These are phyloP conservation scores for Notodonta dromedarius DNA, from an alignment of 2,888 invertebrate species.

Conservation along the genomic window DNA sequence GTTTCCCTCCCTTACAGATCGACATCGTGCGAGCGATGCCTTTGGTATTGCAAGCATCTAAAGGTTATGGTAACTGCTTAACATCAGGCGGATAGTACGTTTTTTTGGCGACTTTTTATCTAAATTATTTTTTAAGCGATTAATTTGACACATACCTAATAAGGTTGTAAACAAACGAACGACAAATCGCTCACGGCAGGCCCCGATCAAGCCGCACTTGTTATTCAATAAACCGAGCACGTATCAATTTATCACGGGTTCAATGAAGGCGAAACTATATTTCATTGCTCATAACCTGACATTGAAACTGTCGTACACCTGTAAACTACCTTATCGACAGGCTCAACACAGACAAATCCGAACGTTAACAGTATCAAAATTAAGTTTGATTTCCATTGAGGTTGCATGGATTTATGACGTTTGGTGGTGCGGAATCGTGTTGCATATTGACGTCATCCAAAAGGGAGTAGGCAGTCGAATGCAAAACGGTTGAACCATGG, in stretches of 20 bases:
- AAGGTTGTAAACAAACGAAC: conserved; percentile 26
- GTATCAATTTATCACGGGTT: conserved; percentile 82
- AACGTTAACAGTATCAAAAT: neutral
- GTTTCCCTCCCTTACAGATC: too few species aligned
- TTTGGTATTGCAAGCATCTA: too few species aligned
- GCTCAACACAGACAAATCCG: conserved; percentile 12
- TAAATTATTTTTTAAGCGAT: too few species aligned
- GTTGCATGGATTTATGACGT: conserved; percentile 34
- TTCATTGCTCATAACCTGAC: conserved; percentile 76
- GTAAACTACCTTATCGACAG: conserved; percentile 49
- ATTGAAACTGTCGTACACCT: conserved; percentile 57
- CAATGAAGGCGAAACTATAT: conserved; percentile 83
- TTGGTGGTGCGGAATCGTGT: conserved; percentile 42
- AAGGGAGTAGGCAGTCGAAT: conserved; percentile 80
- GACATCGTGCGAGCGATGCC: too few species aligned
- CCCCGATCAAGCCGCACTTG: conserved; percentile 68
- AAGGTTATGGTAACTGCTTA: too few species aligned
- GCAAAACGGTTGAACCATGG: conserved; percentile 82
- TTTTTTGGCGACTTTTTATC: too few species aligned
- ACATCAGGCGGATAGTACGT: too few species aligned
- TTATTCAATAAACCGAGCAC: conserved; percentile 80
- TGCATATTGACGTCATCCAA: conserved; percentile 82
- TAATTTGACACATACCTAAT: neutral
- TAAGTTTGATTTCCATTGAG: conserved; percentile 19
- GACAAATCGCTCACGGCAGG: conserved; percentile 45